These are phyloP conservation scores for Scopus umbretta DNA, from an alignment of 2,113 vertebrate species.

Conservation along the genomic window DNA sequence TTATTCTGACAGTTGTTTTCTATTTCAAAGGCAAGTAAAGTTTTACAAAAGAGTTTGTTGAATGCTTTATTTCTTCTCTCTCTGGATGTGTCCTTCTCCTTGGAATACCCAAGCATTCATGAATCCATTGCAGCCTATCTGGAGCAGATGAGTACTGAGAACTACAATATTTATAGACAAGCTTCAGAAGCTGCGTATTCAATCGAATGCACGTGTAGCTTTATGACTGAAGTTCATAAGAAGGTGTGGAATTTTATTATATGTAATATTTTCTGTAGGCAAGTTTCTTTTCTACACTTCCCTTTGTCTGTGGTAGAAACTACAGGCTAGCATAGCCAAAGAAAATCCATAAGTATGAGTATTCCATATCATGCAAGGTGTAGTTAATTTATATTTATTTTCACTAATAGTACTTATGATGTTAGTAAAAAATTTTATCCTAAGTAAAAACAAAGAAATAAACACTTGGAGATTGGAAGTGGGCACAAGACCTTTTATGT, in stretches of 20 bases:
- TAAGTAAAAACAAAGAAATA: neutral
- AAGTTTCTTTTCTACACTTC: neutral
- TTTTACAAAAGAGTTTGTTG: slow-evolving; percentile 80
- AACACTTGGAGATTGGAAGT: neutral
- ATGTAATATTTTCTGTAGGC: neutral
- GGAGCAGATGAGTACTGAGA: slow-evolving; percentile 89
- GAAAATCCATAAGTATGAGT: neutral
- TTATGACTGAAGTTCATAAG: slow-evolving; percentile 78
- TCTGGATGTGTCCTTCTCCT: slow-evolving; percentile 84
- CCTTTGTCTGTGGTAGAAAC: neutral
- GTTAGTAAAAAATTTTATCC: neutral
- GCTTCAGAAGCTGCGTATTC: slow-evolving; percentile 76
- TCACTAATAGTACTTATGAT: neutral
- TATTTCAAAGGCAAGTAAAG: slow-evolving; percentile 75
- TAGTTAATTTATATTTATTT: neutral
- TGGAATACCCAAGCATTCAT: slow-evolving; percentile 82
- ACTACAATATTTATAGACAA: slow-evolving; percentile 81
- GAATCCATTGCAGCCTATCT: slow-evolving; percentile 86
- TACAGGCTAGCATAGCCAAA: neutral
- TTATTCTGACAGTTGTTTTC: neutral
- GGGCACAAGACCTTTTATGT: neutral
- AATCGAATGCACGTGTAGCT: slow-evolving; percentile 87
- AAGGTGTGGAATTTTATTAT: slow-evolving; percentile 74
- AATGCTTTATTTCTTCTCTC: slow-evolving; percentile 83
- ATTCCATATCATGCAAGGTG: accelerated